phyloP scores from a whole-genome alignment of 2,888 invertebrate species.

The Keiferia lycopersicella region DNA sequence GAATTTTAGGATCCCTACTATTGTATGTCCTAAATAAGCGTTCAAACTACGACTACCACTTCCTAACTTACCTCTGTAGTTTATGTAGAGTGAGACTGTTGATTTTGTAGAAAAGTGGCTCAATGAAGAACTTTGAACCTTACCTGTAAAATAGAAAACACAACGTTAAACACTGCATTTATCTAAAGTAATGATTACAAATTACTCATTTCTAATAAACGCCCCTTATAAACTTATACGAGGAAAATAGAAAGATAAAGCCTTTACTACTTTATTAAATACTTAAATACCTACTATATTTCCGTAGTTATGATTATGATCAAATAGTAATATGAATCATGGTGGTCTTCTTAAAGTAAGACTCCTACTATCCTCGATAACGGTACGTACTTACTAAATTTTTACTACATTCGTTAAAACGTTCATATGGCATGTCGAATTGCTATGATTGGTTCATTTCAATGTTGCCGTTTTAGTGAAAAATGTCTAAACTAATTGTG shows the following conservation, averaged over 20 bases:
- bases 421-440: constrained; percentile 12
- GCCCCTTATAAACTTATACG: too few species aligned
- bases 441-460: background rate
- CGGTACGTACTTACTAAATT: background rate
- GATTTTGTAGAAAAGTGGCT: background rate
- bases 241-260: too few species aligned
- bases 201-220: background rate
- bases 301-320: background rate
- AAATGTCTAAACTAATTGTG: too few species aligned
- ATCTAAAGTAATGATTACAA: background rate
- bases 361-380: background rate
- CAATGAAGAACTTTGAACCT: background rate
- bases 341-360: background rate
- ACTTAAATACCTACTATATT: background rate
- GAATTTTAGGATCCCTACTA: too few species aligned
- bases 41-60: too few species aligned
- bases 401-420: constrained; percentile 15
- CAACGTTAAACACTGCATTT: background rate
- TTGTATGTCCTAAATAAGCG: too few species aligned
- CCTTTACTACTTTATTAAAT: too few species aligned
- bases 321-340: background rate
- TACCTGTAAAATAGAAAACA: background rate
- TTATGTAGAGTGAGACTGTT: too few species aligned
- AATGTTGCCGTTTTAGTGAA: too few species aligned
- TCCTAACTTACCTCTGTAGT: constrained; percentile 1